A percentile compares a stretch with the other conserved stretches of the same genome.
Conservation (phyloP, 2,113 vertebrate species). For the Atlantisia rogersi region DNA sequence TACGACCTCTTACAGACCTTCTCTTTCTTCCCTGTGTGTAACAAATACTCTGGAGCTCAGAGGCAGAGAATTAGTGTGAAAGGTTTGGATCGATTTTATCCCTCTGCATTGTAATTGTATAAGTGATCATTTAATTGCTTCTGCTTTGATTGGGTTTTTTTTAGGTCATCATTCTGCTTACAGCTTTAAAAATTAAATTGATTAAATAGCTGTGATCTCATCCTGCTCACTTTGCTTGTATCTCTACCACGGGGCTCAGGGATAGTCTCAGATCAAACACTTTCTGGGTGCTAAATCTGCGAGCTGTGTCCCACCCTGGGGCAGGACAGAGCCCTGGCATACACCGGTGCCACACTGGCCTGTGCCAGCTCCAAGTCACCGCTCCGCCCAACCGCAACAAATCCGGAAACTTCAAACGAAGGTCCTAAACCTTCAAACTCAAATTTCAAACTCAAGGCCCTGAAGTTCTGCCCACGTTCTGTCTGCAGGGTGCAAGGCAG, state of each 20-base stretch:
- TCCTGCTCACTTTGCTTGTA: neutral
- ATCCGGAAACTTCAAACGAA: neutral
- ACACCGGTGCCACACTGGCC: neutral
- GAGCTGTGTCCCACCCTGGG: neutral
- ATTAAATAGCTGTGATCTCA: neutral
- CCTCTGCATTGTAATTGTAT: neutral
- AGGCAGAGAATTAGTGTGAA: neutral
- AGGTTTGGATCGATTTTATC: neutral
- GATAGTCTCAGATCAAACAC: neutral
- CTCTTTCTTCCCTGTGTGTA: neutral
- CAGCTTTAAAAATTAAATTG: neutral
- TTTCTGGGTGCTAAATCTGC: neutral
- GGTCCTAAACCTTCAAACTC: too few species aligned
- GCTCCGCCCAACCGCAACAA: neutral
- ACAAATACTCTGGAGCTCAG: neutral
- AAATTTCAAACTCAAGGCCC: neutral
- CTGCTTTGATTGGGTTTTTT: too few species aligned
- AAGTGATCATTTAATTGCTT: neutral
- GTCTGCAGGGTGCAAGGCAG: neutral
- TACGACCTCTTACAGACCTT: neutral
- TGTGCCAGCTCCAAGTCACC: neutral
- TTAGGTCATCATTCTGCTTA: neutral
- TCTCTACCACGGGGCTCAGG: neutral
- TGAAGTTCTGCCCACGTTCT: neutral
- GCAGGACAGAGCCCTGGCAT: neutral